These are phyloP conservation scores for Hystrix cristata DNA, from an alignment of 2,113 vertebrate species.

Conservation along the genomic window DNA sequence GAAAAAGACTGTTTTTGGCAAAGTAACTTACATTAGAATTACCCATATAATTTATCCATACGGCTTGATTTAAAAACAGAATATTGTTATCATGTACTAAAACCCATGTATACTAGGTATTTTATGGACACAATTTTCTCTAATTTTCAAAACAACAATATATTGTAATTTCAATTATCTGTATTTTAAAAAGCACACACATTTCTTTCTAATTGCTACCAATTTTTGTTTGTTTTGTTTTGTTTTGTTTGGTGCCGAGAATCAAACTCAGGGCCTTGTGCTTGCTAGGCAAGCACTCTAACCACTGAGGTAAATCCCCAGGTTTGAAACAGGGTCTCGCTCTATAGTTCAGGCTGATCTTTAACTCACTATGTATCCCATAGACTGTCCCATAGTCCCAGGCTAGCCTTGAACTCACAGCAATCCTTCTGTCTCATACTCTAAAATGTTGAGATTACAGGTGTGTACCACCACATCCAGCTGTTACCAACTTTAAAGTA, in stretches of 20 bases:
- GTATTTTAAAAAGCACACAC: background rate
- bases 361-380: background rate
- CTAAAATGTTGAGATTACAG: background rate
- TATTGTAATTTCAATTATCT: background rate
- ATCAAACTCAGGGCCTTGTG: too few relatives aligned
- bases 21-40: background rate
- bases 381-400: background rate
- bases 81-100: background rate
- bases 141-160: conserved; percentile 19
- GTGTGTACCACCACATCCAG: background rate
- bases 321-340: background rate
- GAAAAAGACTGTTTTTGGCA: background rate
- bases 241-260: too few relatives aligned
- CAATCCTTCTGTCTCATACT: background rate
- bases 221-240: background rate
- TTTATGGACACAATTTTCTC: background rate
- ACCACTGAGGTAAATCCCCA: too few relatives aligned
- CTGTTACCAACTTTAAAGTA: background rate
- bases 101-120: too few relatives aligned
- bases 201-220: background rate
- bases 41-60: background rate
- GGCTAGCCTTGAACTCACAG: background rate
- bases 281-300: too few relatives aligned
- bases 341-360: background rate
- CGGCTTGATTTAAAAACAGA: background rate